Evolutionary conservation across 2,797 vertebrate genomes (phyloP).

Genomic region (Triplophysa yarkandensis): DNA sequence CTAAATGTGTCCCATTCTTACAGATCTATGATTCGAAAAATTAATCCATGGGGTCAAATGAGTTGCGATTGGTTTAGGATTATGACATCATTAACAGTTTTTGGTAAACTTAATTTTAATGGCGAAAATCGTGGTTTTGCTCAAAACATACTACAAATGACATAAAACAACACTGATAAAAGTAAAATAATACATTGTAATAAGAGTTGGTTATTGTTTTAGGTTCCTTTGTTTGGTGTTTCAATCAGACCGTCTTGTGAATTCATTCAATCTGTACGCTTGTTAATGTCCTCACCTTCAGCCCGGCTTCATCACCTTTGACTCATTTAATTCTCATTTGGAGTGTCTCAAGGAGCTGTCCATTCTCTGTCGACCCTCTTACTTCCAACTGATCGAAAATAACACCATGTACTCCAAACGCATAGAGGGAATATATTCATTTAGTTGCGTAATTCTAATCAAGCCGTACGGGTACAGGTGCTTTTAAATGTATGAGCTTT

Average conservation of each 20-base stretch:
- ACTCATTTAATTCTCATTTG: neutral
- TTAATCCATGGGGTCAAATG: too few relatives aligned
- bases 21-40: too few relatives aligned
- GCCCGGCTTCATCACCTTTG: neutral
- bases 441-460: neutral
- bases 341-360: neutral
- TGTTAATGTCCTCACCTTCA: conserved; percentile 3
- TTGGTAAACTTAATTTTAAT: too few relatives aligned
- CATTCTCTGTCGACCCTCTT: neutral
- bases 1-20: too few relatives aligned
- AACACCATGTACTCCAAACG: neutral
- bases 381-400: neutral
- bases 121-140: too few relatives aligned
- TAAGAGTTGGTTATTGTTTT: neutral
- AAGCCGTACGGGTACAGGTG: conserved; percentile 7
- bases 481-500: neutral
- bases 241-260: neutral
- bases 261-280: neutral
- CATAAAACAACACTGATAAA: too few relatives aligned
- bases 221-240: neutral
- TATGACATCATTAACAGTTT: too few relatives aligned
- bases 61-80: too few relatives aligned
- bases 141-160: too few relatives aligned
- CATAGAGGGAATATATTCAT: neutral
- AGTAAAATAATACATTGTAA: too few relatives aligned